Evolutionary conservation across 2,888 invertebrate species (phyloP).

Genomic region (Pyrocoelia pectoralis): DNA sequence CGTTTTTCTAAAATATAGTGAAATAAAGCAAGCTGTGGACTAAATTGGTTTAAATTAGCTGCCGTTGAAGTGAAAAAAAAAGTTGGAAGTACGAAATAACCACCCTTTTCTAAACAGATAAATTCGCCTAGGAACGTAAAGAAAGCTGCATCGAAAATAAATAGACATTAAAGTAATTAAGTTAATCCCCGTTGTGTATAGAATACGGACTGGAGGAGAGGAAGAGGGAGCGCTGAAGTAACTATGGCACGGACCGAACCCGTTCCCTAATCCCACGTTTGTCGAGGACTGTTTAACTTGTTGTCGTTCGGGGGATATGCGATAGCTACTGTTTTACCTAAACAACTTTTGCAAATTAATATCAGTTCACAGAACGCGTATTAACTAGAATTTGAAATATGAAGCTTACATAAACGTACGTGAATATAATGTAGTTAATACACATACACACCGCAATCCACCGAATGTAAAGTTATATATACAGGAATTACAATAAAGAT

Average conservation of each 20-base stretch:
- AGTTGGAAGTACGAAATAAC: no score
- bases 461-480: conserved; percentile 35
- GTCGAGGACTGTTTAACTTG: conserved; percentile 40
- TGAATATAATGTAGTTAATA: conserved; percentile 40
- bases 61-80: no score
- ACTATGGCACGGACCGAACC: conserved; percentile 26
- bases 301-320: conserved; percentile 42
- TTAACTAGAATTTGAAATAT: conserved; percentile 45
- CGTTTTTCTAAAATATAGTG: no score
- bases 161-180: conserved; percentile 46
- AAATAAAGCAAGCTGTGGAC: no score
- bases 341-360: conserved; percentile 42
- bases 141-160: conserved; percentile 28
- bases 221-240: no score
- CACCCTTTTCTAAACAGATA: conserved; percentile 1
- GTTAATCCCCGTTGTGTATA: conserved; percentile 43
- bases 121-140: conserved; percentile 8
- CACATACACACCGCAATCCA: conserved; percentile 30
- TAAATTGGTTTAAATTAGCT: no score
- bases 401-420: conserved; percentile 42
- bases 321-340: conserved; percentile 38
- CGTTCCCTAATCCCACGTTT: conserved; percentile 34
- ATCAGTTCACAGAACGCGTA: conserved; percentile 41
- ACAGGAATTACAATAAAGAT: conserved; percentile 38
- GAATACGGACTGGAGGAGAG: conserved; percentile 27